phyloP scores from a whole-genome alignment of 2,888 invertebrate genomes.

The Cryptocephalus moraei region DNA sequence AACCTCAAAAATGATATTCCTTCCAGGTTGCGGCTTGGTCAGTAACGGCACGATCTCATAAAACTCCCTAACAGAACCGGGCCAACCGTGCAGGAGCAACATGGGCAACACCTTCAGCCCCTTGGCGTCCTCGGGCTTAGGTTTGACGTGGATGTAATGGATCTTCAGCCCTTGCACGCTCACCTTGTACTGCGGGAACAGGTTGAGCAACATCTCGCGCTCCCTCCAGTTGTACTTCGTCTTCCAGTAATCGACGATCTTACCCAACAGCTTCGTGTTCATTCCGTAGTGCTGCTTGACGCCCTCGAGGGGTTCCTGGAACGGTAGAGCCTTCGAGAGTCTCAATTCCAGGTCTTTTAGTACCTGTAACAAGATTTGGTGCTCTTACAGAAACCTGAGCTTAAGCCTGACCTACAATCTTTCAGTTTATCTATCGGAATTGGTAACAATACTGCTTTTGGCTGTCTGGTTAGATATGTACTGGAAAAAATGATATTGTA shows the following conservation, averaged over 20 bases:
- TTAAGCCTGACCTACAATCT: background rate
- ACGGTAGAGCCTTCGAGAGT: slow-evolving; percentile 38
- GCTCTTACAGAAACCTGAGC: background rate
- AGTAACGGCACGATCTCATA: slow-evolving; percentile 63
- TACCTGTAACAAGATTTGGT: slow-evolving; percentile 49
- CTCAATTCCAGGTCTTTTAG: slow-evolving; percentile 46
- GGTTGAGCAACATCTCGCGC: slow-evolving; percentile 51
- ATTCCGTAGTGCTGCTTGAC: slow-evolving; percentile 73
- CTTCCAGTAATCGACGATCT: slow-evolving; percentile 68
- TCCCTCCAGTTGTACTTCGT: slow-evolving; percentile 62
- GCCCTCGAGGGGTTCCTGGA: slow-evolving; percentile 50
- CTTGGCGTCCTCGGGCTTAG: slow-evolving; percentile 26
- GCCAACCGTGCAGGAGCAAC: slow-evolving; percentile 80
- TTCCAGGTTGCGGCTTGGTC: slow-evolving; percentile 39
- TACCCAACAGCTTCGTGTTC: slow-evolving; percentile 55
- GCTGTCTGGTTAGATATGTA: too few relatives aligned
- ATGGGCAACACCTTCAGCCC: slow-evolving; percentile 50
- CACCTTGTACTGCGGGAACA: slow-evolving; percentile 58
- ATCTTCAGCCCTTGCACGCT: slow-evolving; percentile 60
- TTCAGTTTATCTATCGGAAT: too few relatives aligned
- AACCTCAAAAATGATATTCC: slow-evolving; percentile 54
- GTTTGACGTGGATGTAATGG: slow-evolving; percentile 46
- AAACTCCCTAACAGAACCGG: slow-evolving; percentile 79
- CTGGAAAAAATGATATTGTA: too few relatives aligned
- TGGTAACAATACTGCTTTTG: too few relatives aligned